Conservation (phyloP, 2,113 vertebrate genomes). For the Oxyruncus cristatus region DNA sequence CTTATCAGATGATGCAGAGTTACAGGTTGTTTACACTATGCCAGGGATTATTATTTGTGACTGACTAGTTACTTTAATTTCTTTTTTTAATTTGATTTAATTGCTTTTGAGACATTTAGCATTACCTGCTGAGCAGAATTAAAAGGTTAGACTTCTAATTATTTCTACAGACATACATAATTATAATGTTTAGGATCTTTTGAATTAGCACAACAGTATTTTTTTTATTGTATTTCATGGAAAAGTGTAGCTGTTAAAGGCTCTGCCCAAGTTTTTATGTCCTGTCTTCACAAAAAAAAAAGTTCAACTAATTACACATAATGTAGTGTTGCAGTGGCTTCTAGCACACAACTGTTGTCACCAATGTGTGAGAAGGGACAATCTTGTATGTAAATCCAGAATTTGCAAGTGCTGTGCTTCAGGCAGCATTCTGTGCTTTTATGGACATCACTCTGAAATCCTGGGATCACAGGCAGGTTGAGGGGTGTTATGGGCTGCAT, state of each 20-base stretch:
- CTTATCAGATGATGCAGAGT: background rate
- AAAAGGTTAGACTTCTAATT: background rate
- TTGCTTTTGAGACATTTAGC: background rate
- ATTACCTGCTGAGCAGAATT: background rate
- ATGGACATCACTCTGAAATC: background rate
- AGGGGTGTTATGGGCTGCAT: rapidly evolving
- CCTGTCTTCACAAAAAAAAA: background rate
- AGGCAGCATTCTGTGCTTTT: background rate
- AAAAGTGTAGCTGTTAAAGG: background rate
- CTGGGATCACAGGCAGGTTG: background rate
- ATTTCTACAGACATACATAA: background rate
- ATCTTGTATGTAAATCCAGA: background rate
- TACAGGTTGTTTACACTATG: background rate
- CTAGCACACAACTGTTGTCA: background rate
- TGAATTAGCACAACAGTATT: background rate
- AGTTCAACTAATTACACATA: background rate
- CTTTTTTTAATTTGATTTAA: background rate
- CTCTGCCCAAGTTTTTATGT: background rate
- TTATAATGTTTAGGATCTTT: background rate
- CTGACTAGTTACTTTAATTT: background rate
- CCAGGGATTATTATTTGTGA: background rate
- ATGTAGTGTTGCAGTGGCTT: background rate
- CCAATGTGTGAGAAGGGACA: background rate
- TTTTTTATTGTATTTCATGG: background rate
- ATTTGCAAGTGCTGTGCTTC: background rate